Percentiles rank a stretch among this genome's conserved stretches.
Evolutionary conservation across 2,797 vertebrate species (phyloP).

Genomic region (Rhodeus uyekii): DNA sequence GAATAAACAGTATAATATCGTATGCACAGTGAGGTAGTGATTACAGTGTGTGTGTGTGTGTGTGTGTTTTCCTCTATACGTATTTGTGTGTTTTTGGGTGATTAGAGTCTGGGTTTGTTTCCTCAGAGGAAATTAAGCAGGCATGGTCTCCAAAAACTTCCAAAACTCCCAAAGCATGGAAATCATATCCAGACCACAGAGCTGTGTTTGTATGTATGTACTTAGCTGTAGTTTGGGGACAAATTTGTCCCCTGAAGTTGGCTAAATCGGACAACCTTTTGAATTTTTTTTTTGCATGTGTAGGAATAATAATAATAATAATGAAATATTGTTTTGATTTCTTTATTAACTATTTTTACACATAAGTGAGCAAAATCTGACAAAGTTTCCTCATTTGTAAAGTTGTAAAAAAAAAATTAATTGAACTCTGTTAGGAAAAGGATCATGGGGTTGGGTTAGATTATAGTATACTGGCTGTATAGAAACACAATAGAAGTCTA

Average conservation of each 20-base stretch:
- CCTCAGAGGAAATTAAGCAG: slow-evolving; percentile 57
- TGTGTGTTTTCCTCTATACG: slow-evolving; percentile 31
- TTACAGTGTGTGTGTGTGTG: slow-evolving; percentile 15
- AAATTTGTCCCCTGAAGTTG: neutral
- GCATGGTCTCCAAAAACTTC: slow-evolving; percentile 46
- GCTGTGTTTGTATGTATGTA: slow-evolving; percentile 24
- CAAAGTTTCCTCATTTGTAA: neutral
- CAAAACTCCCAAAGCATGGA: slow-evolving; percentile 47
- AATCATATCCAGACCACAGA: slow-evolving; percentile 57
- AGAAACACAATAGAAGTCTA: neutral
- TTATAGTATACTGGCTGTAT: neutral
- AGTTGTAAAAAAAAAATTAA: no score
- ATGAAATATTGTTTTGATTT: neutral
- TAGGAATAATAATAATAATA: neutral
- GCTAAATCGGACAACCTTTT: neutral
- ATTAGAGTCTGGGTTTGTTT: slow-evolving; percentile 51
- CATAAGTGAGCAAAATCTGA: neutral
- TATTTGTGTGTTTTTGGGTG: slow-evolving; percentile 44
- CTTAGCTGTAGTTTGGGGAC: slow-evolving; percentile 30
- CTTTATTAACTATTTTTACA: neutral
- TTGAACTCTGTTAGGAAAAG: neutral
- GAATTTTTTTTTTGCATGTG: neutral
- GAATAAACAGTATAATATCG: slow-evolving; percentile 47
- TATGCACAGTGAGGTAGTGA: slow-evolving; percentile 39
- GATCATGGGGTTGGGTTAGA: neutral